Conservation (phyloP, 2,888 invertebrate genomes). For the Mayetiola destructor region DNA sequence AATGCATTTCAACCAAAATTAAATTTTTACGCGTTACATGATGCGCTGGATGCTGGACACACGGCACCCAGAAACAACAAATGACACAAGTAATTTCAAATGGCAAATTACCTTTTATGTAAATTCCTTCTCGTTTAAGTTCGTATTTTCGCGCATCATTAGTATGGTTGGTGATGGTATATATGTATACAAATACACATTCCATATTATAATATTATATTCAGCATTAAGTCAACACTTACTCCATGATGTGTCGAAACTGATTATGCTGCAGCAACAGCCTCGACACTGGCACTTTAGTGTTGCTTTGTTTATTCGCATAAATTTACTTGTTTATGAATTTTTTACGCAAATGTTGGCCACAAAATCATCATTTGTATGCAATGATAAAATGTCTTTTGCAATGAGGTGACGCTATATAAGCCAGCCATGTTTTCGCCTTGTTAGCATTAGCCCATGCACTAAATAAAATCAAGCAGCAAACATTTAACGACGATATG, state of each 20-base stretch:
- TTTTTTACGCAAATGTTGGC: slow-evolving; percentile 12
- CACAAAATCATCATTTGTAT: neutral
- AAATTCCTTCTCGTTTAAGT: neutral
- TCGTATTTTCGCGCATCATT: slow-evolving; percentile 7
- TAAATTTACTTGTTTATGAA: slow-evolving; percentile 13
- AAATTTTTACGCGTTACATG: too few species aligned
- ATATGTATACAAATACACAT: too few species aligned
- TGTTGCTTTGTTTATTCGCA: slow-evolving; percentile 7
- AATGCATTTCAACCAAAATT: too few species aligned
- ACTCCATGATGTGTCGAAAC: slow-evolving; percentile 4
- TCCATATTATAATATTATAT: too few species aligned
- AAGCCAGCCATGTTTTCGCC: neutral
- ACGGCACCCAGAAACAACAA: too few species aligned
- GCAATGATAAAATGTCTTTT: neutral
- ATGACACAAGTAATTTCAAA: too few species aligned
- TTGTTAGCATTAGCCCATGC: neutral
- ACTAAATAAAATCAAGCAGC: neutral
- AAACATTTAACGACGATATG: neutral
- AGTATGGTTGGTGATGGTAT: neutral
- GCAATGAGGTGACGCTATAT: neutral
- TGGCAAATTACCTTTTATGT: neutral
- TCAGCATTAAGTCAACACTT: neutral
- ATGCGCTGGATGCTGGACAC: too few species aligned
- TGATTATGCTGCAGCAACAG: neutral
- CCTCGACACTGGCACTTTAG: slow-evolving; percentile 1